Percentiles rank a stretch among this genome's conserved stretches.
These are phyloP conservation scores for Synergus umbraculus DNA, from an alignment of 2,888 invertebrate genomes.

Conservation along the genomic window DNA sequence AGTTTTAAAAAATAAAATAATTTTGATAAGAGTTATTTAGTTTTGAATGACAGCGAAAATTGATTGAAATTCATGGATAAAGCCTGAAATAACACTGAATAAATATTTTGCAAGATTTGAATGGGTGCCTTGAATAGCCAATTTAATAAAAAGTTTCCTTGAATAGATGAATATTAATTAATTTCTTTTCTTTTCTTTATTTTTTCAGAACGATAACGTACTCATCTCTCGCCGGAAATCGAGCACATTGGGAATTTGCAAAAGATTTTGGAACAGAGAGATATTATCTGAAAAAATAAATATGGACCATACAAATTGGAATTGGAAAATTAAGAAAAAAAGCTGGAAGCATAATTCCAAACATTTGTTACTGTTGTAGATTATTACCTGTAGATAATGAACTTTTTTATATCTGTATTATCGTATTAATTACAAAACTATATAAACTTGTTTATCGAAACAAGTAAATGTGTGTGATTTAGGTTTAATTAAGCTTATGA, in stretches of 20 bases:
- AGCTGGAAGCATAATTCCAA: background rate
- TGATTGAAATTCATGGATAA: no score
- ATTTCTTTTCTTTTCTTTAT: background rate
- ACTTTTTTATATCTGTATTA: background rate
- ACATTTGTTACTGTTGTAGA: background rate
- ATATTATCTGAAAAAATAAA: background rate
- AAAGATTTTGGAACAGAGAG: background rate
- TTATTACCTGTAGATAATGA: constrained; percentile 3
- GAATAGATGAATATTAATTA: background rate
- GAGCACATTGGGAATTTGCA: background rate
- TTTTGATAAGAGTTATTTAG: no score
- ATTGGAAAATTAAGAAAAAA: background rate
- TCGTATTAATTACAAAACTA: background rate
- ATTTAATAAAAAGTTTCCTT: background rate
- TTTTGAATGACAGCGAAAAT: no score
- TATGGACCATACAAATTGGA: background rate
- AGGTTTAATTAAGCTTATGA: constrained; percentile 15
- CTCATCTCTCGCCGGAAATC: background rate
- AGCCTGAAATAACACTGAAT: no score
- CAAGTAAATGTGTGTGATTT: constrained; percentile 30
- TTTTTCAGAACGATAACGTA: background rate
- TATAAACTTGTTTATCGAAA: background rate
- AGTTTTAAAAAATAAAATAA: no score
- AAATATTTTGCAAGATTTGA: background rate
- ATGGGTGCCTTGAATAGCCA: background rate